These are phyloP conservation scores for Strigops habroptila DNA, from an alignment of 2,113 vertebrate genomes.

Conservation along the genomic window DNA sequence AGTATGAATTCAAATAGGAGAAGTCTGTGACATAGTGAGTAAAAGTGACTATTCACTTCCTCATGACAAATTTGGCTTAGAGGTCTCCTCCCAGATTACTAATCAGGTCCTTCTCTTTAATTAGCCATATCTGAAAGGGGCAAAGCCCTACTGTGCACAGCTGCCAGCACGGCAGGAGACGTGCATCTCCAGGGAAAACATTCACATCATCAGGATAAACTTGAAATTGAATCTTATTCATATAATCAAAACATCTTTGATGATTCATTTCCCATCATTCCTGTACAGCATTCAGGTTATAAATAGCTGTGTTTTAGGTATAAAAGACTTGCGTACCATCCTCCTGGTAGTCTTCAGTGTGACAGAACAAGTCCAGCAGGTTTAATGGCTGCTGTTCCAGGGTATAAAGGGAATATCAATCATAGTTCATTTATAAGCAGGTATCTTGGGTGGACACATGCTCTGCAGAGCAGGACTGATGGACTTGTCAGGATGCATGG, in stretches of 20 bases:
- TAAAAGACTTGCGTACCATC: neutral
- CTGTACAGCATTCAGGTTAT: neutral
- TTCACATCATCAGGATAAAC: neutral
- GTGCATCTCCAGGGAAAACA: neutral
- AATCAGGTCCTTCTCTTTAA: neutral
- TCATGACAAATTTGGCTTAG: neutral
- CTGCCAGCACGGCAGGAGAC: neutral
- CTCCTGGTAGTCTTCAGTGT: neutral
- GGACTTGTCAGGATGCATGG: neutral
- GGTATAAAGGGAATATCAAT: neutral
- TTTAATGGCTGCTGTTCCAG: neutral
- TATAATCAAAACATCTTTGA: conserved; percentile 37
- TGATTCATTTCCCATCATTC: conserved; percentile 35
- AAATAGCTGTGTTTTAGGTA: conserved; percentile 19
- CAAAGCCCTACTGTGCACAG: neutral
- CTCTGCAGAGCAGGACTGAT: neutral
- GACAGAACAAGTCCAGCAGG: neutral
- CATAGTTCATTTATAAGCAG: neutral
- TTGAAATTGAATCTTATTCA: conserved; percentile 40
- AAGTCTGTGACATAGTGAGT: neutral
- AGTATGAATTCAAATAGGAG: neutral
- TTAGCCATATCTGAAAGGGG: neutral
- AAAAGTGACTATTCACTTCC: neutral
- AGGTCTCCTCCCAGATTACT: neutral
- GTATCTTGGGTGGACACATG: neutral